Evolutionary conservation across 2,888 invertebrate species (phyloP).

Genomic region (Habroteleia sp.): DNA sequence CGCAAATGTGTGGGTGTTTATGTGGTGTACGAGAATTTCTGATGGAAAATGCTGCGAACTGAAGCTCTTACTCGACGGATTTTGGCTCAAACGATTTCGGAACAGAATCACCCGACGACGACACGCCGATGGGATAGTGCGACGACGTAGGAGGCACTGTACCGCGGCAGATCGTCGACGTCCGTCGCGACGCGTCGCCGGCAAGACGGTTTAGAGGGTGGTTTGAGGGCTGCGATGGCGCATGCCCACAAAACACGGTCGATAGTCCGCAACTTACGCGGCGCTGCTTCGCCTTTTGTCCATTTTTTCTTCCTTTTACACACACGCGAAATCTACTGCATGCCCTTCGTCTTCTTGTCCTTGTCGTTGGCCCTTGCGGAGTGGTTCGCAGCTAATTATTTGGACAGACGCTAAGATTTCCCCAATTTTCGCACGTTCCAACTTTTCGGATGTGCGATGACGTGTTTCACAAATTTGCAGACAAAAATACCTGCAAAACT

Average conservation of each 20-base stretch:
- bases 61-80: neutral
- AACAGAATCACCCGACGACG: neutral
- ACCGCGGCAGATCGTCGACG: conserved; percentile 70
- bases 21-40: neutral
- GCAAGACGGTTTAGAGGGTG: conserved; percentile 72
- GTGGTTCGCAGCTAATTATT: conserved; percentile 7
- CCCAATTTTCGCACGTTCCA: too few relatives aligned
- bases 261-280: conserved; percentile 77
- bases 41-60: neutral
- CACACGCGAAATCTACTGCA: conserved; percentile 33
- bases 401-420: neutral
- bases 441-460: too few relatives aligned
- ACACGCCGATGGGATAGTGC: conserved; percentile 47
- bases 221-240: conserved; percentile 68
- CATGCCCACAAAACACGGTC: conserved; percentile 76
- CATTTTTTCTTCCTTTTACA: conserved; percentile 29
- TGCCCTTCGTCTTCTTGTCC: conserved; percentile 4
- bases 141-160: conserved; percentile 65
- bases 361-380: neutral
- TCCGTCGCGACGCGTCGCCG: conserved; percentile 77
- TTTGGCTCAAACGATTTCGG: neutral
- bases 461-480: too few relatives aligned
- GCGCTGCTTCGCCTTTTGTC: conserved; percentile 60
- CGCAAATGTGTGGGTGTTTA: conserved; percentile 7
- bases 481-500: too few relatives aligned